Base-by-base conservation (phyloP, 2,888 invertebrate genomes). In the Carcina quercana region DNA sequence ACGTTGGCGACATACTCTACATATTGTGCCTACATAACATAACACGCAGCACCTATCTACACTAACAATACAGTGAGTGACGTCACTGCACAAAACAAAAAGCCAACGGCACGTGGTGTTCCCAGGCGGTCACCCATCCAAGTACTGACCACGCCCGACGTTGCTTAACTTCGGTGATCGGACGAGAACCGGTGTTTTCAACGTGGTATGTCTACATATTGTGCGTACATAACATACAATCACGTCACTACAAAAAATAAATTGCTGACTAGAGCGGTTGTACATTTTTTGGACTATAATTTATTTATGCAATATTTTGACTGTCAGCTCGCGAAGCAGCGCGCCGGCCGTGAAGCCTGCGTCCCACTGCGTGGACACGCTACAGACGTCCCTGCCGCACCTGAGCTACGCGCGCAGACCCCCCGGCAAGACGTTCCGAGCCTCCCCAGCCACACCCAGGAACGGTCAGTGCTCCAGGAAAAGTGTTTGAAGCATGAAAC, bases 131-230 rank as follows among this genome's bases (percentile, higher is more conserved):
- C 59, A 58, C 56, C 53, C 54, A 69, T 68, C 64, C 63, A 67
- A 65, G 64, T 67, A 70, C 66, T 66, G 58, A 64, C 55, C 62
- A 53, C 63, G 64, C 60, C 61, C 61, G 59, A 61, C 51, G 63
- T 59, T 61, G 60, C 59, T 73, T 74, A 65, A 73, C 71, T 75
- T 73, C 70, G 71, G 73, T 74, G 73, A 72, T 73, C 73, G 68
- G 72, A 73, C 73, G 73, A 75, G 73, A 75, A 75, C 73, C 59
- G 59, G 58, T 57, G 60, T 53, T 34, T 61, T 63, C 58, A 60
- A 58, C 57, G 53, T 64, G 57, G 60, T 64, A 59, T 62, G 62
- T n/a, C n/a, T n/a, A n/a, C n/a, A n/a, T n/a, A n/a, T n/a, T n/a
- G n/a, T n/a, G n/a, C n/a, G n/a, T n/a, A n/a, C n/a, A n/a, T n/a